Conservation (phyloP, 2,888 invertebrate species). For the Endotricha flammealis region DNA sequence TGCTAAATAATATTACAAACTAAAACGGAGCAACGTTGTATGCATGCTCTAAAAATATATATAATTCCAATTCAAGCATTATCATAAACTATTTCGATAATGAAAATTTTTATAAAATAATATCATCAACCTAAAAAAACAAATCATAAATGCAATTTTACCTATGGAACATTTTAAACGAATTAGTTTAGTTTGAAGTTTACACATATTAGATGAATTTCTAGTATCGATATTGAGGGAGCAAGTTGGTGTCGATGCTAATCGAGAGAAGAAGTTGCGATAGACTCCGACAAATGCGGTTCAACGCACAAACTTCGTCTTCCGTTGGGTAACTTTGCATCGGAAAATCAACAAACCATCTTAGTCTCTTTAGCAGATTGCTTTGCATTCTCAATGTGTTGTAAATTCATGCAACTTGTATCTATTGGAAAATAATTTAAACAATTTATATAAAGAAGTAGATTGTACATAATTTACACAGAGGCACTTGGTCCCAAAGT, state of each 20-base stretch:
- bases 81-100: no score
- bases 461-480: no score
- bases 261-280: conserved; percentile 51
- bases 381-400: conserved; percentile 8
- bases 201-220: conserved; percentile 6
- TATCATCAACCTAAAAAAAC: no score
- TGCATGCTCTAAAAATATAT: no score
- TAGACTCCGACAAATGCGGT: conserved; percentile 62
- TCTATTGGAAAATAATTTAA: no score
- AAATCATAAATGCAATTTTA: no score
- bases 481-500: no score
- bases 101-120: no score
- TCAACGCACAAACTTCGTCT: conserved; percentile 53
- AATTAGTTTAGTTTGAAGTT: conserved; percentile 2
- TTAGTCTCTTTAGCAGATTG: conserved; percentile 21
- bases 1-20: no score
- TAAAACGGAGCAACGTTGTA: no score
- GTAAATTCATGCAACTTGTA: neutral
- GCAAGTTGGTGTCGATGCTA: conserved; percentile 57
- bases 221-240: conserved; percentile 8
- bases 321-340: conserved; percentile 24
- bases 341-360: conserved; percentile 14
- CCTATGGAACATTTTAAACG: neutral
- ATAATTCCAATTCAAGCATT: no score
- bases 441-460: no score